Conservation (phyloP, 2,113 vertebrate species). For the Calidris pugnax region DNA sequence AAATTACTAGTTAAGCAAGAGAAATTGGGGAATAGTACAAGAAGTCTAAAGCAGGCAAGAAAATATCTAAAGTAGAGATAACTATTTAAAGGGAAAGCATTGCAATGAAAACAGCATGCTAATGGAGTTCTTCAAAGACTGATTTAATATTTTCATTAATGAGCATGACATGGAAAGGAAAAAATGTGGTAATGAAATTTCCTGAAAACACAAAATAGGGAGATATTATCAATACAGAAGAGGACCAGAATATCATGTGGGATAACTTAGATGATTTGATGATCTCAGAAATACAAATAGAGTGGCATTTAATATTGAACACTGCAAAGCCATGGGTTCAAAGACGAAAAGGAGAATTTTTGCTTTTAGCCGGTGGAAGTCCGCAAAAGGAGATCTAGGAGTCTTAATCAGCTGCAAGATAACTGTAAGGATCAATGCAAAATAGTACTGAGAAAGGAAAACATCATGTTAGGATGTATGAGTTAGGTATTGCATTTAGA, state of each 20-base stretch:
- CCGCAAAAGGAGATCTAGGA: not conserved
- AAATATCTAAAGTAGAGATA: constrained; percentile 19
- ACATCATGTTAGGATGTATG: not conserved
- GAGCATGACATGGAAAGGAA: not conserved
- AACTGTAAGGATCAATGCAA: not conserved
- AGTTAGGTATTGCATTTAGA: not conserved
- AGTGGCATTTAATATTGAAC: not conserved
- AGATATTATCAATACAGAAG: not conserved
- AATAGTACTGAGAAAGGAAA: not conserved
- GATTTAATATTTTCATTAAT: constrained; percentile 34
- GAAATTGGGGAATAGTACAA: constrained; percentile 1
- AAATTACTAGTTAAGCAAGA: constrained; percentile 43
- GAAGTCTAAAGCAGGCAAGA: constrained; percentile 29
- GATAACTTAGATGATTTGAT: not conserved
- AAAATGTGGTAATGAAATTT: constrained; percentile 21
- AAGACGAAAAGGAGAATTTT: not conserved
- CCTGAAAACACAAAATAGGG: constrained; percentile 13
- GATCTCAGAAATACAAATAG: not conserved
- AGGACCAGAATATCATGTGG: not conserved
- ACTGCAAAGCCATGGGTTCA: not conserved
- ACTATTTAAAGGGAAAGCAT: constrained; percentile 22
- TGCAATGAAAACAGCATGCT: constrained; percentile 1
- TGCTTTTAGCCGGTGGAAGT: not conserved
- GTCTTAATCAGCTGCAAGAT: not conserved
- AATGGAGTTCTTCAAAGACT: constrained; percentile 35